These are phyloP conservation scores for Hypena proboscidalis DNA, from an alignment of 2,888 invertebrate genomes.

Conservation along the genomic window DNA sequence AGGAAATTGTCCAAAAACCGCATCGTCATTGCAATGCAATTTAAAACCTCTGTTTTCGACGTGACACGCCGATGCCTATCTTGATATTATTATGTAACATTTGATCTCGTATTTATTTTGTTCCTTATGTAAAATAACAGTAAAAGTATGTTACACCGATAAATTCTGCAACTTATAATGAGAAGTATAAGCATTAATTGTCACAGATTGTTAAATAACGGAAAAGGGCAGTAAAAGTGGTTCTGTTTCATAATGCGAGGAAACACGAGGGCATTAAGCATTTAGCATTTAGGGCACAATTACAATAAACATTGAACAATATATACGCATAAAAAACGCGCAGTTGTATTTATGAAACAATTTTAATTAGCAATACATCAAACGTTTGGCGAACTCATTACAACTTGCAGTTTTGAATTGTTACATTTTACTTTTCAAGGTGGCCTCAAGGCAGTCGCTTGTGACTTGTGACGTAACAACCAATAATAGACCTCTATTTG, in stretches of 20 bases:
- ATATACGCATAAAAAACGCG: constrained; percentile 6
- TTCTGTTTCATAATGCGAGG: constrained; percentile 18
- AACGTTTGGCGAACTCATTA: constrained; percentile 42
- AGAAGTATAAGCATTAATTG: constrained; percentile 18
- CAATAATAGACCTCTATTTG: constrained; percentile 36
- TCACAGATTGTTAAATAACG: constrained; percentile 14
- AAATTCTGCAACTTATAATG: constrained; percentile 19
- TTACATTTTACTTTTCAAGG: constrained; percentile 49
- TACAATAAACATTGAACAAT: background rate
- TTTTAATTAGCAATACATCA: constrained; percentile 29
- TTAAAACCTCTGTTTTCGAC: constrained; percentile 65
- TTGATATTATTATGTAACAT: constrained; percentile 61
- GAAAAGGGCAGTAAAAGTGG: constrained; percentile 22
- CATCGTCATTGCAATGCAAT: constrained; percentile 71
- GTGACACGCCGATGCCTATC: constrained; percentile 64
- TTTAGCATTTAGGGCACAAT: constrained; percentile 1
- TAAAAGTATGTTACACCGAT: constrained; percentile 19
- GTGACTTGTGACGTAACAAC: constrained; percentile 42
- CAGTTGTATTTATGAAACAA: constrained; percentile 13
- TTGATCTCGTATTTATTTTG: constrained; percentile 38
- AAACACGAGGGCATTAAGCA: constrained; percentile 20
- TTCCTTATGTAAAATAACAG: constrained; percentile 25
- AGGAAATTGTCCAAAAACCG: constrained; percentile 59
- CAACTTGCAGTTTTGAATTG: constrained; percentile 48
- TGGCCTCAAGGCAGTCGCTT: constrained; percentile 42